Evolutionary conservation across 2,113 vertebrate genomes (phyloP), one percentile per base, ranked within the genome.

Genomic region (Cyanoramphus novaezelandiae): DNA sequence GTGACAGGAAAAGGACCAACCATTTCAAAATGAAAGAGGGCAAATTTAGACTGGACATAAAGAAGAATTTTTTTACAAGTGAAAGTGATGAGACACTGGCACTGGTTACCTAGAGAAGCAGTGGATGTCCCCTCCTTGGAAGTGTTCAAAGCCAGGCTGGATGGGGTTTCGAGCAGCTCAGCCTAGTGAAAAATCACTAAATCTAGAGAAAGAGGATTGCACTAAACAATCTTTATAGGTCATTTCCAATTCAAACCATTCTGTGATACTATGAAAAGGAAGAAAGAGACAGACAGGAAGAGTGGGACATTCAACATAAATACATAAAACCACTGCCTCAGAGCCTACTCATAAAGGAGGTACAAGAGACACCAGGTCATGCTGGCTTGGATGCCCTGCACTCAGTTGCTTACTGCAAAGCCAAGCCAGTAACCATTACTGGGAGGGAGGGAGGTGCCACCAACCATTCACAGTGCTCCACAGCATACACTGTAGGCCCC

Each of bases 401-500:
- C 13, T 44, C 31, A 10, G 28, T 33, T 2, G 1, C 5, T 79
- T 39, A 29, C 9, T 39, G 31, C 20, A 83, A 17, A 10, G 49
- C 3, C 6, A 50, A 80, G 7, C 23, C 8, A 15, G 4, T 12
- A 43, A 33, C 4, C 41, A 5, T 67, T 65, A 37, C 20, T 12
- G 8, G 7, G 37, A 53, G 25, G 9, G 9, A 62, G 24, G 7
- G 9, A 64, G 8, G 7, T 50, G 17, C 0, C 0, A 29, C 3
- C 3, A n/a, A 7, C 20, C 25, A 11, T 44, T 35, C 55, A 37
- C 28, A 64, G 1, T 18, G n/a, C 13, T 93, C 14, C 39, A 19
- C 33, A 50, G 44, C 1, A 1, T 17, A 1, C 11, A 16, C n/a
- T 53, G n/a, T 3, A 65, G 10, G 2, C 2, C 13, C 19, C n/a